Base-by-base conservation (phyloP, 2,113 vertebrate species). In the Platycercus adscitus region DNA sequence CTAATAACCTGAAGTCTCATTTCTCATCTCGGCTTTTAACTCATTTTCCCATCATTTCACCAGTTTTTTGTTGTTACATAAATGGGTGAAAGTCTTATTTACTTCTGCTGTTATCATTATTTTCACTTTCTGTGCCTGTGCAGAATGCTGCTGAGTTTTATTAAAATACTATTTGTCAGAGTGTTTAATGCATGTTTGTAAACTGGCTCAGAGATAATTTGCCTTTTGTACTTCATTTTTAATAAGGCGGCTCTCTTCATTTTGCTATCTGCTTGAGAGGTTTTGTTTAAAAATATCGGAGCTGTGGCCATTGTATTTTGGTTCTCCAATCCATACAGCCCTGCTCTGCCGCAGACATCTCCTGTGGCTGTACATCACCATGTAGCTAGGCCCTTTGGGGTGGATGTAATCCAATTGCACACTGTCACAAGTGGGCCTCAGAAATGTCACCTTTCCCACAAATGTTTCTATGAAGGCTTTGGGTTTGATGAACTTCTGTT, bases 221-320 rank as follows among this genome's bases (percentile, higher is more conserved):
- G 91, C 94, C 53, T 79, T 60, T 92, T 81, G 86, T 85, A 81
- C 95, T 96, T 94, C 94, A 88, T 97, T 97, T 96, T 96, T 97
- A 96, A 96, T 94, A 89, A 96, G 81, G 56, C 60, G 64, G 72
- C 88, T 87, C 69, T 89, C 66, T 91, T 96, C 70, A 85, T 91
- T 86, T 63, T 35, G 14, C 88, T 82, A 94, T 55, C 78, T 84
- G 80, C 37, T 89, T 64, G 39, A n/a, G 61, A 84, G 55, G 28
- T 33, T 84, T 88, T 41, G 41, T 84, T 70, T 37, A n/a, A 69
- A 63, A 83, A 79, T 10, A 24, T 17, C 1, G 1, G 37, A 43
- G 39, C 55, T 47, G 61, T 53, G 88, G 64, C 73, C n/a, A 6
- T 13, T 25, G 70, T 72, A 13, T 82, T 76, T 82, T 72, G 47